These are phyloP conservation scores for Tautogolabrus adspersus DNA, from an alignment of 2,113 vertebrate genomes.

Conservation along the genomic window DNA sequence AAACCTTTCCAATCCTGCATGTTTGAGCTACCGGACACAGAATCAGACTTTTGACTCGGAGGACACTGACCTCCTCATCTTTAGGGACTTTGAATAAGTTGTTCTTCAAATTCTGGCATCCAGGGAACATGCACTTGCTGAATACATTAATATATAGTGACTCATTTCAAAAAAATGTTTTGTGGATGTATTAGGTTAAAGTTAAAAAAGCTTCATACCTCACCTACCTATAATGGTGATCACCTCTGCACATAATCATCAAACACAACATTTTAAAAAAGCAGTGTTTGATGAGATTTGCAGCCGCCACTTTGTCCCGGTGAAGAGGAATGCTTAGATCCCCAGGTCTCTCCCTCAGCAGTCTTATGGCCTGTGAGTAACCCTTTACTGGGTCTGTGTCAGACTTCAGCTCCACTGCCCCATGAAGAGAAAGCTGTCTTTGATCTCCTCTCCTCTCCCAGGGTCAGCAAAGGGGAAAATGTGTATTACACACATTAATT, in stretches of 20 bases:
- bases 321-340: conserved; percentile 53
- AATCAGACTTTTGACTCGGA: no score
- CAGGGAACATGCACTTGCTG: no score
- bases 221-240: not conserved
- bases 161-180: no score
- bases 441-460: conserved; percentile 65
- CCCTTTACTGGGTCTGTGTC: conserved; percentile 53
- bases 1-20: no score
- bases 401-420: conserved; percentile 58
- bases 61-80: no score
- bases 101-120: no score
- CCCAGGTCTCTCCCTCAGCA: conserved; percentile 21
- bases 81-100: no score
- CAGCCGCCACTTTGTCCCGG: conserved; percentile 30
- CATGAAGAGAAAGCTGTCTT: conserved; percentile 60
- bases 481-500: conserved; percentile 80
- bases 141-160: no score
- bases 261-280: conserved; percentile 5
- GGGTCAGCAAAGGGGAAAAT: conserved; percentile 76
- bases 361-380: conserved; percentile 61
- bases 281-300: conserved; percentile 30
- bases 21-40: no score
- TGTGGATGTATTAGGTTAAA: not conserved
- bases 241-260: conserved; percentile 15
- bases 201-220: not conserved